These are phyloP conservation scores for Emydoidea blandingii DNA, from an alignment of 2,797 vertebrate species.

Conservation along the genomic window DNA sequence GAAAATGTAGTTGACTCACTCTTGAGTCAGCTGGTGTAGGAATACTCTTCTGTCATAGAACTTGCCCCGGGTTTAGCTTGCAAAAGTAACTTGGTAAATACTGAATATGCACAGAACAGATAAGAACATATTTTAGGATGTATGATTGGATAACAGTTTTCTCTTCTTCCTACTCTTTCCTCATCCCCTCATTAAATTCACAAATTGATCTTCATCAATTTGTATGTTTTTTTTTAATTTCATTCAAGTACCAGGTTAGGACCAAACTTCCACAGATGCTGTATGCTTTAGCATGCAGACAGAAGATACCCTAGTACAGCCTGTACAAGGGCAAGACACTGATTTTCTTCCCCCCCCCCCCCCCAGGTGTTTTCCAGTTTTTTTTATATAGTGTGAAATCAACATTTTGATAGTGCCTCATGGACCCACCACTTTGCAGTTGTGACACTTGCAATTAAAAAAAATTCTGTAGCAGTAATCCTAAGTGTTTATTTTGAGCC, in stretches of 20 bases:
- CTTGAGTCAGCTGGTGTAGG: not conserved
- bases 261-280: not conserved
- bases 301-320: not conserved
- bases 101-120: not conserved
- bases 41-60: not conserved
- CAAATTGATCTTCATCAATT: not conserved
- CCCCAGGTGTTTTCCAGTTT: not conserved
- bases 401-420: fast-evolving
- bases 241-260: not conserved
- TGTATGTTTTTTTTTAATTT: not conserved
- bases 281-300: not conserved
- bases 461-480: not conserved
- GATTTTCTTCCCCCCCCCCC: not conserved
- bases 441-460: not conserved
- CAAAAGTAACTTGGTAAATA: not conserved
- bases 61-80: not conserved
- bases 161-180: not conserved
- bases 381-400: not conserved
- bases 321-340: not conserved
- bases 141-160: not conserved
- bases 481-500: fast-evolving
- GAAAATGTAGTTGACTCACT: fast-evolving
- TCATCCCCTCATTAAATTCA: not conserved
- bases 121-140: not conserved
- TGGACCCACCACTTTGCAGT: not conserved